Base-by-base conservation (phyloP, 2,888 invertebrate genomes). In the Campoplex nolae region DNA sequence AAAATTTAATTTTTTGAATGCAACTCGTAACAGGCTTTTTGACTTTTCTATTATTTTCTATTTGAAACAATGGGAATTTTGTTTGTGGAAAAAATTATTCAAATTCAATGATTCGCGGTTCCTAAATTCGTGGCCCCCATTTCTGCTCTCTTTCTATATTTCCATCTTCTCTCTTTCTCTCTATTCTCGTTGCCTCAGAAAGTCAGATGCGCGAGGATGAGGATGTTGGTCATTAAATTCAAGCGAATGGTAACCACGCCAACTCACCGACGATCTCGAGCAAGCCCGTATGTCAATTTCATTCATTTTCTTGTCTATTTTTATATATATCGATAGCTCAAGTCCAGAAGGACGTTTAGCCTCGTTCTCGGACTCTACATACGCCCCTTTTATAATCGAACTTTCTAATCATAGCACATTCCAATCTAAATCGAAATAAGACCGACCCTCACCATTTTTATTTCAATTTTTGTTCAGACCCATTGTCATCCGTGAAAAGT, bases 191-290 rank as follows among this genome's bases (percentile, higher is more conserved):
- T 90, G 91, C 90, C 90, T 91, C 89, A 90, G 89, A 93, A 92
- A 90, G 89, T 91, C 91, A 90, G 91, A 92, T 91, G 89, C 88
- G 89, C 90, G 79, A 79, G 91, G 91, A 93, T 92, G 92, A 93
- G 93, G 92, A 93, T 93, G 93, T 92, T 90, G 91, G 91, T 92
- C 89, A 92, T 93, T 93, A 93, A 90, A 90, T 91, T 91, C 91
- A 93, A 93, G 91, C 91, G 91, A 93, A 92, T 92, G 90, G 92
- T 91, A 92, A 75, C 91, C 92, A 91, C 92, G 92, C 92, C 93
- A 93, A 93, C 91, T 91, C 89, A 91, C 90, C 92, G 91, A 89
- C 89, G 89, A 89, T 88, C 90, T 90, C 89, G 87, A 71, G 38
- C 75, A 42, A 38, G 73, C 75, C 67, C 54, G 54, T 71, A 77